Conservation (phyloP, 2,113 vertebrate species). For the Neomonachus schauinslandi region DNA sequence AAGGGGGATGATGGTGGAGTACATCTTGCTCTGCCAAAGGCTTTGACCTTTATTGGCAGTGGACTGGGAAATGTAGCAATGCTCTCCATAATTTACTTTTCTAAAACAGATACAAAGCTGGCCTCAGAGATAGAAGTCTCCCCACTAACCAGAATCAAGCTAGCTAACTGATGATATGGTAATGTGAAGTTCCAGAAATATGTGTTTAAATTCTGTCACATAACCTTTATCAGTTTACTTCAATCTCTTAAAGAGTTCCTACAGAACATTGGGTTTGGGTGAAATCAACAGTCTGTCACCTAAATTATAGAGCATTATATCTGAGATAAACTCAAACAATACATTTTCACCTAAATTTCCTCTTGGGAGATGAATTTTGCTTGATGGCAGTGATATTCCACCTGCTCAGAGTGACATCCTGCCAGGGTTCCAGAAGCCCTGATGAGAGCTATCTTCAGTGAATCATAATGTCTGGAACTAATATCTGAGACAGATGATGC, state of each 20-base stretch:
- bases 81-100: neutral
- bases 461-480: neutral
- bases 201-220: neutral
- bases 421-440: neutral
- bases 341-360: neutral
- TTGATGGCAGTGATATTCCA: neutral
- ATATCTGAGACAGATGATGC: neutral
- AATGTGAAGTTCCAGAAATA: neutral
- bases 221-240: neutral
- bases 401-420: neutral
- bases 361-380: neutral
- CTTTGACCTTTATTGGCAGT: neutral
- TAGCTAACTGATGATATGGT: neutral
- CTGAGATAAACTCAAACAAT: neutral
- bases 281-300: neutral
- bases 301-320: neutral
- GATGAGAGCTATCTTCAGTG: neutral
- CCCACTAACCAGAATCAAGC: neutral
- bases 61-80: fast-evolving
- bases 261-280: neutral
- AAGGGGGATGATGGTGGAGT: neutral
- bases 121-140: neutral
- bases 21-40: neutral
- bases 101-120: neutral
- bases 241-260: neutral